Evolutionary conservation across 2,797 vertebrate genomes (phyloP), one percentile per base, ranked within the genome.

Genomic region (Taeniopygia guttata): DNA sequence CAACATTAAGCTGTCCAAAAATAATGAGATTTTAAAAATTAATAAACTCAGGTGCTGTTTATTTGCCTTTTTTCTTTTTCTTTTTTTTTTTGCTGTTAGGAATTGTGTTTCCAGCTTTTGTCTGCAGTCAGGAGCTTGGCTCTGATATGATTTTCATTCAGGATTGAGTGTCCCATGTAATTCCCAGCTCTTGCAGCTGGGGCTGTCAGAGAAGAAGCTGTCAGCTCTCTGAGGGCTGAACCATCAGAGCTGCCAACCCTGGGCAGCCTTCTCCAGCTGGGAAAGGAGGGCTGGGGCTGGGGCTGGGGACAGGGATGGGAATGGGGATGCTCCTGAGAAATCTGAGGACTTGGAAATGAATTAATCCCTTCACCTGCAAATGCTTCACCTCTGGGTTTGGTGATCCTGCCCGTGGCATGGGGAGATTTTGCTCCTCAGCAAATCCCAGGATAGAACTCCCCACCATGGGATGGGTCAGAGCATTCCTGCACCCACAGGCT

Each of bases 91-190:
- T 2, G 12, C 30, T 93, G 59, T 76, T 69, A 73, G 64, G 81
- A 74, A 38, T 72, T 55, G 8, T 89, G 67, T 80, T 96, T 74
- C 87, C 75, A 85, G 78, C 48, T 90, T 70, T 93, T 30, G 67
- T 89, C 55, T 69, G 94, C 81, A 90, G 78, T 79, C 81, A 79
- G 81, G 89, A 42, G 84, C 70, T 84, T 78, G 92, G 78, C 48
- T 94, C 45, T 48, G 91, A 48, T 84, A 6, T 29, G 74, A 93
- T 94, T 95, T 91, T 88, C 73, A 94, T 95, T 94, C 92, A 82
- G 84, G 87, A 79, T 52, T 0, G 1, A 90, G 63, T 36, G 23
- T 73, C 78, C 90, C 1, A 0, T 87, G 49, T 91, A 94, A 93
- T 95, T 92, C 81, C 78, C 52, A 87, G 91, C 91, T 93, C 84